Percentiles rank a stretch among this genome's conserved stretches.
Evolutionary conservation across 2,888 invertebrate genomes (phyloP).

Genomic region (Clistopyga incitator): DNA sequence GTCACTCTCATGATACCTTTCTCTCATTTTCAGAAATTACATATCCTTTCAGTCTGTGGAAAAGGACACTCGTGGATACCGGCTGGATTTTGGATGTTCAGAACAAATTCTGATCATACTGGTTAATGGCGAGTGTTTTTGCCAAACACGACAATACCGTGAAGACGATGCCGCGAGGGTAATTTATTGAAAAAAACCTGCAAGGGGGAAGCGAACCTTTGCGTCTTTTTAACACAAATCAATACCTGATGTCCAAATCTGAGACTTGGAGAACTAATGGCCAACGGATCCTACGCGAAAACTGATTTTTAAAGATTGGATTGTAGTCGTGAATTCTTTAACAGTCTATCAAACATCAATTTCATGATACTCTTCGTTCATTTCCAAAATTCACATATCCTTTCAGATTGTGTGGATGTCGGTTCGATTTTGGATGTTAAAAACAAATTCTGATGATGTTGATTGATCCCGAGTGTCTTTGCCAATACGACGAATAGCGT

Average conservation of each 20-base stretch:
- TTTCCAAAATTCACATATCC: neutral
- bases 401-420: neutral
- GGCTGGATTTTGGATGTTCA: neutral
- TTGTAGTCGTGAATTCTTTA: no score
- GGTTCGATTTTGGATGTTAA: neutral
- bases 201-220: neutral
- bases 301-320: conserved; percentile 9
- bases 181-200: conserved; percentile 24
- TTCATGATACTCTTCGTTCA: no score
- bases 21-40: no score
- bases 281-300: neutral
- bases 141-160: conserved; percentile 1
- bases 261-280: conserved; percentile 5
- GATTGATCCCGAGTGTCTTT: no score
- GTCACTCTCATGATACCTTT: no score
- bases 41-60: neutral
- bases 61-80: no score
- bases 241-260: neutral
- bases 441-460: conserved; percentile 9
- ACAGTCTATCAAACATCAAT: no score
- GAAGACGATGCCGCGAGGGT: conserved; percentile 12
- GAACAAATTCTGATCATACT: conserved; percentile 8
- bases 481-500: no score
- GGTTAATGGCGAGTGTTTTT: neutral
- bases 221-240: neutral